Percentiles rank a stretch among this genome's conserved stretches.
phyloP scores from a whole-genome alignment of 2,888 invertebrate genomes.

The Monochamus alternatus region DNA sequence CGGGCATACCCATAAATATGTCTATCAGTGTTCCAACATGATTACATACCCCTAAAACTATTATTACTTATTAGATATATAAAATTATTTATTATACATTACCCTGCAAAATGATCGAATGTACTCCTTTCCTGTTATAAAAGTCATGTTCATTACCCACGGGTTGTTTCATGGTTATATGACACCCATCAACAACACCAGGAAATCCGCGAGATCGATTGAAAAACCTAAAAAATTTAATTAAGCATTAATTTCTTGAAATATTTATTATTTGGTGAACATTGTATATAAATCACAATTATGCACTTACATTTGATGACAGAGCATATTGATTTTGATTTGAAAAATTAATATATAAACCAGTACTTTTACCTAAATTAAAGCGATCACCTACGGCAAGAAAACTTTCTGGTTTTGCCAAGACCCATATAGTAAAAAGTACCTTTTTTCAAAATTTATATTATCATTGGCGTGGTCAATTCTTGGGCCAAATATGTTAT shows the following conservation, averaged over 20 bases:
- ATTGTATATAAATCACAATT: too few species aligned
- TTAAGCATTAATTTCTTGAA: too few species aligned
- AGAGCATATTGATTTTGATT: too few species aligned
- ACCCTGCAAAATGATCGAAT: neutral
- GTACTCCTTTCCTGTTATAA: neutral
- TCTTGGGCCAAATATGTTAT: neutral
- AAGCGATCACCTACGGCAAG: constrained; percentile 16
- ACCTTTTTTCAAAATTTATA: constrained; percentile 5
- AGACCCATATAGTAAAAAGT: constrained; percentile 13
- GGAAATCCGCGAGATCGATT: too few species aligned
- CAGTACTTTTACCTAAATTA: constrained; percentile 11
- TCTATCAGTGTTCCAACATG: neutral
- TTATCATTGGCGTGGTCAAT: neutral
- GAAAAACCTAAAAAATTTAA: too few species aligned
- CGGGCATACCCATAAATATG: neutral
- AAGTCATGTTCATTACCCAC: constrained; percentile 3
- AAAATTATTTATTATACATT: neutral
- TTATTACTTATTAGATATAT: neutral
- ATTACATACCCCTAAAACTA: neutral
- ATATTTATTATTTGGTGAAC: too few species aligned
- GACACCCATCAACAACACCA: neutral
- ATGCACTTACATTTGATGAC: too few species aligned
- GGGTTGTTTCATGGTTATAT: neutral
- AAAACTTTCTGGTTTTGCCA: constrained; percentile 25
- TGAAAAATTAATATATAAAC: neutral